Conservation (phyloP, 1,140 invertebrate genomes). For the Steinernema khuongi region DNA sequence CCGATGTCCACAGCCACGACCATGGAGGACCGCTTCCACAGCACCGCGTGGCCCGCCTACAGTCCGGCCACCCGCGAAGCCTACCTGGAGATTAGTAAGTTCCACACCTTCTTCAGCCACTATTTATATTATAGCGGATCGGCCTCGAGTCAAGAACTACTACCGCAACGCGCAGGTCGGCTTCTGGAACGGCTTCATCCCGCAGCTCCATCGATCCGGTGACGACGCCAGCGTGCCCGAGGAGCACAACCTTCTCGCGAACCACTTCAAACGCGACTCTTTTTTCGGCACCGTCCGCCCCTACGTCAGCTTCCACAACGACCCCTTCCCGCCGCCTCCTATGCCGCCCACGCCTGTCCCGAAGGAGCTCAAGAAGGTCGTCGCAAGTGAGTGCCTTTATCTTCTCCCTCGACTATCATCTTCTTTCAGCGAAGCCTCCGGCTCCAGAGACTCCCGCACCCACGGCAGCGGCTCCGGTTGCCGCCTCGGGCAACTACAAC, state of each 20-base stretch:
- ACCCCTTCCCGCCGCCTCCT: slow-evolving; percentile 59
- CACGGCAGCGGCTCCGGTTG: slow-evolving; percentile 49
- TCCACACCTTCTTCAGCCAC: neutral
- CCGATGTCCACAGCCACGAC: slow-evolving; percentile 46
- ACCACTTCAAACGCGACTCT: slow-evolving; percentile 62
- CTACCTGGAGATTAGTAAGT: slow-evolving; percentile 55
- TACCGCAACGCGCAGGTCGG: slow-evolving; percentile 89
- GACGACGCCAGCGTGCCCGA: slow-evolving; percentile 68
- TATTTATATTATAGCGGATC: slow-evolving; percentile 43
- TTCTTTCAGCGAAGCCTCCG: slow-evolving; percentile 18
- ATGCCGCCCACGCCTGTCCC: slow-evolving; percentile 44
- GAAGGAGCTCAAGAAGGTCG: slow-evolving; percentile 35
- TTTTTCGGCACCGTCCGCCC: slow-evolving; percentile 55
- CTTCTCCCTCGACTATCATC: neutral
- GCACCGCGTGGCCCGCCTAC: slow-evolving; percentile 56
- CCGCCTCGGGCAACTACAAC: slow-evolving; percentile 78
- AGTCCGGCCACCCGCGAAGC: slow-evolving; percentile 50
- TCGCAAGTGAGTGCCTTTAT: slow-evolving; percentile 18
- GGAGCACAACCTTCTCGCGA: slow-evolving; percentile 65
- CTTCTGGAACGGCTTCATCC: slow-evolving; percentile 90
- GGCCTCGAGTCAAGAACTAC: slow-evolving; percentile 69
- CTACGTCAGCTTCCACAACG: slow-evolving; percentile 47
- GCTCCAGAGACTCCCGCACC: neutral
- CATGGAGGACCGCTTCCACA: slow-evolving; percentile 52
- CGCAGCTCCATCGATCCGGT: slow-evolving; percentile 78